Evolutionary conservation across 2,113 vertebrate genomes (phyloP), one percentile per base, ranked within the genome.

Genomic region (Hylia prasina): DNA sequence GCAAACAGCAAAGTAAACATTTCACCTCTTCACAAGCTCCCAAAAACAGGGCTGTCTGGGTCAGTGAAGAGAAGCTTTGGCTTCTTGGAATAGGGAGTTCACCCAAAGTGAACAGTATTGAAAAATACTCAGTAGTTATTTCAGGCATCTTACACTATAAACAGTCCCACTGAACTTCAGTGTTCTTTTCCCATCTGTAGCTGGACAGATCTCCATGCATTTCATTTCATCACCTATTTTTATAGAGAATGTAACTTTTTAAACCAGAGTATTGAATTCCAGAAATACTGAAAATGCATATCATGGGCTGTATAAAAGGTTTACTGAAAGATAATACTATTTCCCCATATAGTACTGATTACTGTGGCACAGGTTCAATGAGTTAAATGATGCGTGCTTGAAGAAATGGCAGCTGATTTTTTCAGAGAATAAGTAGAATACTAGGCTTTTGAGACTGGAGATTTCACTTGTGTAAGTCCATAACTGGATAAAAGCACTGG

Each of bases 371-470:
- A 77, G 19, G 45, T 80, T 91, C 81, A 91, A 47, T 66, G 50
- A 87, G 39, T 45, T 73, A 93, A 90, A 76, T 66, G 63, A 68
- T 93, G 45, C 53, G 63, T 72, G 24, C 30, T 40, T 13, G 2
- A 88, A 93, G 63, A 91, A 80, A 33, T 63, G 39, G 25, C 50
- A 82, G 70, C n/a, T 76, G 85, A 72, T 76, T 93, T 95, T 96
- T 82, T 82, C 66, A 91, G 58, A 91, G 63, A 90, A 79, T 70
- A 85, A 76, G 45, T 54, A 85, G 39, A 15, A 66, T 85, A 27
- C 18, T 40, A 35, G 42, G 39, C 30, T 78, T 94, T 68, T 87
- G 65, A 90, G 45, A 72, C 28, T 47, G 47, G 35, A 61, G 39
- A 72, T 23, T 68, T 89, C 50, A 39, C 24, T 57, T 72, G 7